Evolutionary conservation across 1,140 invertebrate genomes (phyloP).

Genomic region (Trachymyrmex septentrionalis): DNA sequence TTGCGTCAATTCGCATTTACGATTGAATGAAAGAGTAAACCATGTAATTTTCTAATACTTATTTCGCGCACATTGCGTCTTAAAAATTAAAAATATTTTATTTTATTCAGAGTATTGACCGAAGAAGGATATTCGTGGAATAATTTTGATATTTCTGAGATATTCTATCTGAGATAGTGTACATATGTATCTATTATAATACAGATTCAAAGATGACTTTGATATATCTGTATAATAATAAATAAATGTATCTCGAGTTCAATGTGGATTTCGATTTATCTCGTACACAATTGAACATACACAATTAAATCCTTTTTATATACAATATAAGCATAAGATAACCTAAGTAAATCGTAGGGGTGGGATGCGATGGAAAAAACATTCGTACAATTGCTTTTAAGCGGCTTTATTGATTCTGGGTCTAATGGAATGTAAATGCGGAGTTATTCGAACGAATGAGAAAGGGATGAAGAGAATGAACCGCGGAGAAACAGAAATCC

Average conservation of each 20-base stretch:
- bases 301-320: too few species aligned
- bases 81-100: background rate
- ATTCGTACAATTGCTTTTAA: conserved; percentile 53
- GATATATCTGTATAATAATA: too few species aligned
- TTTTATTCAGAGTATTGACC: background rate
- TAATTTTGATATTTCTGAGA: background rate
- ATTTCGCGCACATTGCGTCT: background rate
- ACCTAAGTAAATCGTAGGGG: background rate
- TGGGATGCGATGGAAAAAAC: background rate
- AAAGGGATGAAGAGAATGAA: conserved; percentile 11
- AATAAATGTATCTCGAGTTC: background rate
- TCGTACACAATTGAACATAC: too few species aligned
- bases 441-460: conserved; percentile 27
- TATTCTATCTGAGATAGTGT: background rate
- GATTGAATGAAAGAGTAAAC: background rate
- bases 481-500: background rate
- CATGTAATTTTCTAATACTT: background rate
- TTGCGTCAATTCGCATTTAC: background rate
- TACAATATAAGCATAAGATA: background rate
- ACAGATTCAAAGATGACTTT: background rate
- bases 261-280: background rate
- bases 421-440: conserved; percentile 41
- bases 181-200: background rate
- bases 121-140: background rate
- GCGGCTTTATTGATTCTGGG: conserved; percentile 68